These are phyloP conservation scores for Spea multiplicata DNA, from an alignment of 2,113 vertebrate species.

Conservation along the genomic window DNA sequence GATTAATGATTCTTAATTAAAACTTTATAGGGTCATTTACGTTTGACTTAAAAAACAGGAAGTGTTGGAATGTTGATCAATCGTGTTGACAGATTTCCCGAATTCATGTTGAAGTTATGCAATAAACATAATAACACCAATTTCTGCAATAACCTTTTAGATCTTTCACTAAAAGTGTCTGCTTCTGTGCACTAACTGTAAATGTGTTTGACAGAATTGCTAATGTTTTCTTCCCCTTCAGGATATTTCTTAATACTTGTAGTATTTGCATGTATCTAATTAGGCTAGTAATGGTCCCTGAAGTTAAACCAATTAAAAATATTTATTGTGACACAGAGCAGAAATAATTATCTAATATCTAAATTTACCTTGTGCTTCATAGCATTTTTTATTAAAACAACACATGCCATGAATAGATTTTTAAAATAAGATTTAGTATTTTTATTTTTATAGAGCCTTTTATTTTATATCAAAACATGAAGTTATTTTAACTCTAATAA, in stretches of 20 bases:
- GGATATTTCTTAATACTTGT: slow-evolving; percentile 83
- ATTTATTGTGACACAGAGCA: slow-evolving; percentile 82
- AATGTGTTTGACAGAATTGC: slow-evolving; percentile 76
- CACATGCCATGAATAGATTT: too few relatives aligned
- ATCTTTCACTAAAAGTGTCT: slow-evolving; percentile 64
- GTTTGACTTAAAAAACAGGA: neutral
- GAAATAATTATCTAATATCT: slow-evolving; percentile 83
- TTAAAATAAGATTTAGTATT: too few relatives aligned
- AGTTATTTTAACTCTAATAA: too few relatives aligned
- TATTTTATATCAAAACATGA: too few relatives aligned
- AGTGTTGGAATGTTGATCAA: neutral
- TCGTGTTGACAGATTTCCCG: neutral
- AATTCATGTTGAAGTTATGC: neutral
- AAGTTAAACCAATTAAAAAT: slow-evolving; percentile 89
- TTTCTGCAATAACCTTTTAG: slow-evolving; percentile 56
- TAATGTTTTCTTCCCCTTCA: slow-evolving; percentile 75
- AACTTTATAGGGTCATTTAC: slow-evolving; percentile 2
- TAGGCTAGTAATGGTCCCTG: slow-evolving; percentile 84
- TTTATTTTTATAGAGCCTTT: too few relatives aligned
- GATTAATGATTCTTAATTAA: slow-evolving; percentile 10
- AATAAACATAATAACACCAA: slow-evolving; percentile 15
- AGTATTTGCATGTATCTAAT: slow-evolving; percentile 86
- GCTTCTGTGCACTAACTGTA: slow-evolving; percentile 70
- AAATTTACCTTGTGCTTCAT: slow-evolving; percentile 76
- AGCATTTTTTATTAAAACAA: slow-evolving; percentile 79